These are phyloP conservation scores for Scalopus aquaticus DNA, from an alignment of 2,113 vertebrate genomes.

Conservation along the genomic window DNA sequence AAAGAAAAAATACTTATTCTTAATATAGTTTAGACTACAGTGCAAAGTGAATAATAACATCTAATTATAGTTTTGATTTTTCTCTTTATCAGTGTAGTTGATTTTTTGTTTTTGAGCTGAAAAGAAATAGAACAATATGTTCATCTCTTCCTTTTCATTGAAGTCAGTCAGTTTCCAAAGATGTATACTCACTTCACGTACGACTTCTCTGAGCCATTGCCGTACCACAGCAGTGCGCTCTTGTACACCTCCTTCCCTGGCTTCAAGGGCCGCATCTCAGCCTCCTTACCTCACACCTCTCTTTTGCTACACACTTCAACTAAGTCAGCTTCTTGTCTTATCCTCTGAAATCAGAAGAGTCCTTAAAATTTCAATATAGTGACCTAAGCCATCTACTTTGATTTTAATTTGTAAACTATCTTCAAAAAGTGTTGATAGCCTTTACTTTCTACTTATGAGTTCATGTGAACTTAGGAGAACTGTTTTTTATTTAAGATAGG, in stretches of 20 bases:
- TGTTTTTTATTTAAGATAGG: slow-evolving; percentile 24
- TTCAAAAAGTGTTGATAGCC: background rate
- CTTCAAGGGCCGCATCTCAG: background rate
- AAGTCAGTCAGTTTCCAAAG: background rate
- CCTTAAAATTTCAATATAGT: background rate
- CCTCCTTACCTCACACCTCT: background rate
- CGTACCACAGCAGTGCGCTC: background rate
- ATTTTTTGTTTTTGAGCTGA: background rate
- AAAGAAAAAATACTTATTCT: too few species aligned
- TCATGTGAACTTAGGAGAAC: background rate
- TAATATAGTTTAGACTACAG: background rate
- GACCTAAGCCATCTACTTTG: background rate
- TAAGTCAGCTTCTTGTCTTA: background rate
- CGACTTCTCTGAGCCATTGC: background rate
- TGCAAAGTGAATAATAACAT: background rate
- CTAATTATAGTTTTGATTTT: slow-evolving; percentile 25
- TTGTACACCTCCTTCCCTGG: background rate
- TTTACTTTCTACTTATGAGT: background rate
- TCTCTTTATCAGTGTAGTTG: background rate
- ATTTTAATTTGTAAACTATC: slow-evolving; percentile 26
- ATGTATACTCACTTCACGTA: background rate
- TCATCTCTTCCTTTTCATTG: background rate
- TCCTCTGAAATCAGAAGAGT: background rate
- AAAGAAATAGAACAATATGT: background rate
- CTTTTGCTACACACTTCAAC: background rate